Percentiles rank a stretch among this genome's conserved stretches.
phyloP scores from a whole-genome alignment of 2,113 vertebrate genomes.

The Laticauda colubrina region DNA sequence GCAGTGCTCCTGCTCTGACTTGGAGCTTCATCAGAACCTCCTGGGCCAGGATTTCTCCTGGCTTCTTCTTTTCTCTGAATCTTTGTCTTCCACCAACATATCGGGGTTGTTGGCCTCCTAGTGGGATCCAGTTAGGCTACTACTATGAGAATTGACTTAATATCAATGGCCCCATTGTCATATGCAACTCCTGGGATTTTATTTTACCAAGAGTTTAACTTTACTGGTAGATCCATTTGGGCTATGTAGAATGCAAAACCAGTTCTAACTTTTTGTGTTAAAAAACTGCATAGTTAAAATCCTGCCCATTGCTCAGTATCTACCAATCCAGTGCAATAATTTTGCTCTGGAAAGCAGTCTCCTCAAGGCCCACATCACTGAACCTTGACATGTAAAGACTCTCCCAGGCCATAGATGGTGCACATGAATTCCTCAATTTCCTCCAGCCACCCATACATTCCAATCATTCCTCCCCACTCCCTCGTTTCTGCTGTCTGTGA shows the following conservation, averaged over 20 bases:
- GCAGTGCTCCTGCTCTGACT: background rate
- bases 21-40: background rate
- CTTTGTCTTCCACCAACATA: background rate
- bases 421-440: background rate
- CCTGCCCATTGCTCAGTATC: rapidly evolving
- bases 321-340: background rate
- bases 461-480: background rate
- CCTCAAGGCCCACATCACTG: background rate
- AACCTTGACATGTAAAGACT: background rate
- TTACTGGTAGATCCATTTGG: background rate
- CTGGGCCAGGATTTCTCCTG: background rate
- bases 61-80: background rate
- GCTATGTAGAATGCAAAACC: background rate
- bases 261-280: background rate
- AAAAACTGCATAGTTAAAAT: background rate
- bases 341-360: background rate
- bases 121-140: background rate
- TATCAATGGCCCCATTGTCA: background rate
- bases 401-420: background rate
- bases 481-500: background rate
- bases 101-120: background rate
- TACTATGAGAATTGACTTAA: background rate
- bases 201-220: background rate
- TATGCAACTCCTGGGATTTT: background rate
- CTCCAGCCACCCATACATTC: background rate